Conservation (phyloP, 2,888 invertebrate species). For the Drosophila helvetica region DNA sequence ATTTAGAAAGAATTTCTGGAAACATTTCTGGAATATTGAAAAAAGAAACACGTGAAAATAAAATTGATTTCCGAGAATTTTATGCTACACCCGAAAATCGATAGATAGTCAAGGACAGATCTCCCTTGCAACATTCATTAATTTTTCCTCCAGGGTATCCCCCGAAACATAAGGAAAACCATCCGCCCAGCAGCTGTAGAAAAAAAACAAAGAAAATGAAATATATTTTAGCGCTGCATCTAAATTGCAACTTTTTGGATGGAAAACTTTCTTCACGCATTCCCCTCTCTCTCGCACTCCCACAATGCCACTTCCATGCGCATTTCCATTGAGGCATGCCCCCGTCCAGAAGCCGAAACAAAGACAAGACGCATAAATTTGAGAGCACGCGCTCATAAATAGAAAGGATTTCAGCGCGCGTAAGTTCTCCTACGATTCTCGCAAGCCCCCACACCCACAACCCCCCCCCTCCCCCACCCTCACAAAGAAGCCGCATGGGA, state of each 20-base stretch:
- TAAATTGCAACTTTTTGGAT: conserved; percentile 48
- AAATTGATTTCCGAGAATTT: too few relatives aligned
- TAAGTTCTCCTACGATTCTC: conserved; percentile 11
- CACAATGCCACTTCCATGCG: neutral
- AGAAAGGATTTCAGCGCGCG: conserved; percentile 30
- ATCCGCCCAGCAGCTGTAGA: conserved; percentile 9
- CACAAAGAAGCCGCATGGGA: neutral
- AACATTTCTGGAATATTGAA: too few relatives aligned
- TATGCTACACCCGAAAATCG: too few relatives aligned
- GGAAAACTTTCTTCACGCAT: conserved; percentile 58
- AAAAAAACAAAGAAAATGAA: conserved; percentile 20
- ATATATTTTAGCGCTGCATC: conserved; percentile 63
- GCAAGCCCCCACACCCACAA: neutral
- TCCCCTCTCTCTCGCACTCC: conserved; percentile 8
- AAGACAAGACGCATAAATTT: conserved; percentile 42
- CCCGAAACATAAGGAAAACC: neutral
- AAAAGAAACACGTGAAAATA: too few relatives aligned
- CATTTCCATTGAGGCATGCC: neutral
- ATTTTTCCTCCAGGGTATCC: neutral
- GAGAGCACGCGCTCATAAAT: conserved; percentile 44
- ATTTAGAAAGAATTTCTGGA: too few relatives aligned
- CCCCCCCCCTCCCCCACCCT: neutral
- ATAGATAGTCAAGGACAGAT: too few relatives aligned
- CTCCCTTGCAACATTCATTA: conserved; percentile 7
- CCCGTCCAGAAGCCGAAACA: neutral